Conservation (phyloP, 2,888 invertebrate genomes). For the Dryobotodes eremita region DNA sequence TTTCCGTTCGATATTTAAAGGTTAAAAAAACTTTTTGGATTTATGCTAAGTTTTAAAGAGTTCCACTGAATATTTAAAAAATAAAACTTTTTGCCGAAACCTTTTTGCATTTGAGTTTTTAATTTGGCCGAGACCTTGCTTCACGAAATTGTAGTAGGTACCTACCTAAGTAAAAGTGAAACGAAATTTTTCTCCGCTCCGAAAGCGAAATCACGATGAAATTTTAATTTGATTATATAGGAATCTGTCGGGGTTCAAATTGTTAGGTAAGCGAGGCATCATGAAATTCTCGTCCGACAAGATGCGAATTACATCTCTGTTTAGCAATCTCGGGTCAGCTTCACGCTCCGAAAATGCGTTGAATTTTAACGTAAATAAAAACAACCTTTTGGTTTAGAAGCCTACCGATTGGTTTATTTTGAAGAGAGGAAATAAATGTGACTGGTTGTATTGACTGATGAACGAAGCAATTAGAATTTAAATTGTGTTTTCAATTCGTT, state of each 20-base stretch:
- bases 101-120: conserved; percentile 66
- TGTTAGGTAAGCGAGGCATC: conserved; percentile 70
- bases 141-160: conserved; percentile 44
- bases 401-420: conserved; percentile 26
- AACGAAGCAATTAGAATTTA: conserved; percentile 8
- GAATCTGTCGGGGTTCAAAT: conserved; percentile 71
- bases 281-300: conserved; percentile 54
- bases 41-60: conserved; percentile 52
- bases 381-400: conserved; percentile 23
- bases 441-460: conserved; percentile 12
- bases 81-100: conserved; percentile 50
- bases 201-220: conserved; percentile 74
- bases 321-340: conserved; percentile 49
- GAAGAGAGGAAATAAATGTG: conserved; percentile 11
- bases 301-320: conserved; percentile 47
- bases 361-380: conserved; percentile 43
- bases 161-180: conserved; percentile 40
- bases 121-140: conserved; percentile 60
- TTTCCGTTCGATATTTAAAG: conserved; percentile 52
- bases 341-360: conserved; percentile 27
- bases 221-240: conserved; percentile 82
- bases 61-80: conserved; percentile 62
- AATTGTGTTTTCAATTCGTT: conserved; percentile 15
- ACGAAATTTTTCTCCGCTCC: conserved; percentile 64
- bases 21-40: conserved; percentile 28